Percentiles rank a stretch among this genome's conserved stretches.
These are phyloP conservation scores for Quiscalus mexicanus DNA, from an alignment of 2,113 vertebrate species.

Conservation along the genomic window DNA sequence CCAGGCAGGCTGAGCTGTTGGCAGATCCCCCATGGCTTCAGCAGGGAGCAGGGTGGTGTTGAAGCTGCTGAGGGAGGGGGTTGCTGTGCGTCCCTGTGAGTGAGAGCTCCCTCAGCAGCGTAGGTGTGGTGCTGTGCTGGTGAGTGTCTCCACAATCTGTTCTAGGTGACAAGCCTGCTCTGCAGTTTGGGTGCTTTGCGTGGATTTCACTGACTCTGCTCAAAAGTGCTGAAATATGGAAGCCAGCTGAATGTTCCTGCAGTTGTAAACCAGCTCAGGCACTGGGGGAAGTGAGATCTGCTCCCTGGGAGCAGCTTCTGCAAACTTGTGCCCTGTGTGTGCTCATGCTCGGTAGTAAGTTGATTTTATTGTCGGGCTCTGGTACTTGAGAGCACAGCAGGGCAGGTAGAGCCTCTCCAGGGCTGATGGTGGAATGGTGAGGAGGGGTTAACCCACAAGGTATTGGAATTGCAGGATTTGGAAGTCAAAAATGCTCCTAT, in stretches of 20 bases:
- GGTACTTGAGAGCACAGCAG: background rate
- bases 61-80: background rate
- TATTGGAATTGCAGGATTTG: background rate
- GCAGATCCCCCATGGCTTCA: fast-evolving
- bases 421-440: background rate
- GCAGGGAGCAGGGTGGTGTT: fast-evolving
- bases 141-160: background rate
- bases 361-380: background rate
- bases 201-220: background rate
- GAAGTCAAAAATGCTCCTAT: background rate
- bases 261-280: background rate
- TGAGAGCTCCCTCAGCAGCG: background rate
- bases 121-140: background rate
- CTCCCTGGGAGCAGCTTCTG: background rate
- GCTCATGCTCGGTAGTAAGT: fast-evolving
- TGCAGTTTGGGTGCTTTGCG: background rate
- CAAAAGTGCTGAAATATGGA: background rate
- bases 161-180: background rate
- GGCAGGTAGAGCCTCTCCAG: background rate
- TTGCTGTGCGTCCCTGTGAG: background rate
- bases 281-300: fast-evolving
- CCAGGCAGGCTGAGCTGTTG: background rate
- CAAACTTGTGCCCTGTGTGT: background rate
- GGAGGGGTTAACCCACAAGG: background rate
- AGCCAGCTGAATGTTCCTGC: background rate